Evolutionary conservation across 2,113 vertebrate species (phyloP).

Genomic region (Dendrocopos noguchii): DNA sequence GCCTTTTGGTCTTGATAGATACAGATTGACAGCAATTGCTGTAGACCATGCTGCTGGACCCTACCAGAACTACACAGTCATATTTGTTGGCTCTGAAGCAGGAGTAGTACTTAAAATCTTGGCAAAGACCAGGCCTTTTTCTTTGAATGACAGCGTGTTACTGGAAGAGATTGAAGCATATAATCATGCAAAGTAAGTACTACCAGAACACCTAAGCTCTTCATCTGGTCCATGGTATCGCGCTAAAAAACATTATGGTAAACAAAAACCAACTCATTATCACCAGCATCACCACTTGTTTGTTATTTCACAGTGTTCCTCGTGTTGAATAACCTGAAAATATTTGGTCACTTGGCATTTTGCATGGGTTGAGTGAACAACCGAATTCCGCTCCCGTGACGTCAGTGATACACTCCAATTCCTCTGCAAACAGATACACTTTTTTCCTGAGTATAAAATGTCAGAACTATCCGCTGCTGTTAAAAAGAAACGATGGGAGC

Average conservation of each 20-base stretch:
- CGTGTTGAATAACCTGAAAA: constrained; percentile 46
- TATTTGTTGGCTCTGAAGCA: constrained; percentile 95
- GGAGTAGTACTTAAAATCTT: constrained; percentile 95
- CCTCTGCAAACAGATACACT: neutral
- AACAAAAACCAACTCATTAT: neutral
- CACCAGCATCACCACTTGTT: neutral
- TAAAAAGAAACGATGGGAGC: constrained; percentile 5
- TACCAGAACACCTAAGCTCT: neutral
- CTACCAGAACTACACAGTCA: constrained; percentile 93
- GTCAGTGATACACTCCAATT: constrained; percentile 11
- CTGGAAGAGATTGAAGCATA: constrained; percentile 97
- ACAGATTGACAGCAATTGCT: constrained; percentile 90
- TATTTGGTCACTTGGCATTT: constrained; percentile 39
- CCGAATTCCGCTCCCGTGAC: neutral
- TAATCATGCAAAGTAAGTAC: constrained; percentile 93
- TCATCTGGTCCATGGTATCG: constrained; percentile 7
- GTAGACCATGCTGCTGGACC: constrained; percentile 93
- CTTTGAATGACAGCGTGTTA: constrained; percentile 91
- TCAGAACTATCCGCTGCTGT: neutral
- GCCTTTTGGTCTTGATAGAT: constrained; percentile 76
- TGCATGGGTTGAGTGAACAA: constrained; percentile 29
- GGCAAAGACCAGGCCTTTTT: constrained; percentile 88
- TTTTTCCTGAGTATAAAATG: neutral
- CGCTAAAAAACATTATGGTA: neutral
- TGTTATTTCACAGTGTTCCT: constrained; percentile 10